Evolutionary conservation across 2,888 invertebrate species (phyloP), one percentile per base, ranked within the genome.

Genomic region (Argynnis bischoffii): DNA sequence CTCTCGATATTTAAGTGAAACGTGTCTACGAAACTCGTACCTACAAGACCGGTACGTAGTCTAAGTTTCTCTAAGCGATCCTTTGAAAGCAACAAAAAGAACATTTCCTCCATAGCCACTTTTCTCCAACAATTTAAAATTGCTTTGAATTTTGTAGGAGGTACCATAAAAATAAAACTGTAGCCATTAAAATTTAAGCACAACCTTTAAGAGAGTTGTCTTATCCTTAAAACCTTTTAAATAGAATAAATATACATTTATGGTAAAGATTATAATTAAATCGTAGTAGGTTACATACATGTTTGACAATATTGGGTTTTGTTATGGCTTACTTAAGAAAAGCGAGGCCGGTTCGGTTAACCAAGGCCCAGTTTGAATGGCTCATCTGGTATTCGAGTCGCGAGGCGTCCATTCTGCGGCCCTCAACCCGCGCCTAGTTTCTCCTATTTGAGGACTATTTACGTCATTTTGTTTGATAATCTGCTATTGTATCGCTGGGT

Each of bases 401-500:
- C 88, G 88, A 78, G 77, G 77, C 82, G 86, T 84, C 83, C 86
- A 87, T 89, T 86, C 86, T 84, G 80, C 81, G 86, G 83, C 90
- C 88, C 87, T 88, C 87, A 89, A 86, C 89, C 89, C 90, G 85
- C 85, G 88, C 84, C 88, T 83, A 86, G 83, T 89, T 89, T 86
- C 88, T 86, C 81, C 84, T 85, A 87, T 87, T 85, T 81, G 80
- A 84, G 81, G 85, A 88, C 89, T 90, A 89, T 91, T 90, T 90
- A 89, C 88, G 90, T 90, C 89, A 88, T 91, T 91, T 89, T 85
- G 87, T 89, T 90, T 90, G 89, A 92, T 92, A 92, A 92, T 92
- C 89, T 88, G 87, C 88, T 87, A 89, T 92, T 90, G 92, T 90
- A 90, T 90, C 83, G 87, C 82, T 78, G 85, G 86, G 83, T 82